phyloP scores from a whole-genome alignment of 2,797 vertebrate species.

The Xenops minutus region DNA sequence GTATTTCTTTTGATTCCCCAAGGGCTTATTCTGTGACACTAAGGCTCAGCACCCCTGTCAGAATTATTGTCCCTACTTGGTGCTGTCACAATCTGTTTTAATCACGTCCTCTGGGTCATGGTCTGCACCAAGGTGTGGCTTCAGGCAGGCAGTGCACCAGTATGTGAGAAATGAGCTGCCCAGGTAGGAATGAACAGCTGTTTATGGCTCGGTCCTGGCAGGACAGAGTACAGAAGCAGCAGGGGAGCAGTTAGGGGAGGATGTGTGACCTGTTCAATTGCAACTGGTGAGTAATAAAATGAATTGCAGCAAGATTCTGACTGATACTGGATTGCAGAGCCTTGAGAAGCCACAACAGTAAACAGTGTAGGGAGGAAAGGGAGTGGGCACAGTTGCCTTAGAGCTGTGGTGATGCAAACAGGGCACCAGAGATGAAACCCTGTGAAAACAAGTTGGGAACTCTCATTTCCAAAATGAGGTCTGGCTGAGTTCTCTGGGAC shows the following conservation, averaged over 20 bases:
- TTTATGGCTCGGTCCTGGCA: background rate
- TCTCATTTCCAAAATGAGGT: accelerated
- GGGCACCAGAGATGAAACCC: background rate
- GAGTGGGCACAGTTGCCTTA: background rate
- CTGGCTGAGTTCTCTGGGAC: background rate
- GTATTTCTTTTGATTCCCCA: background rate
- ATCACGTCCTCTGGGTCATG: background rate
- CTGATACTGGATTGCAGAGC: background rate
- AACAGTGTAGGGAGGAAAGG: background rate
- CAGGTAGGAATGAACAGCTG: background rate
- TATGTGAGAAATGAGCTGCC: background rate
- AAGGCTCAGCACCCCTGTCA: background rate
- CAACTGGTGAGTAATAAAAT: background rate
- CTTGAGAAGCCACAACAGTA: background rate
- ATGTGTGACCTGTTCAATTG: background rate
- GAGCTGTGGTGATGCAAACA: background rate
- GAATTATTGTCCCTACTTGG: background rate
- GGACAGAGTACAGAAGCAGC: background rate
- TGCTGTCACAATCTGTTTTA: background rate
- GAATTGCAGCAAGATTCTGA: background rate
- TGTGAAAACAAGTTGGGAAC: background rate
- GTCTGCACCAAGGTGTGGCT: background rate
- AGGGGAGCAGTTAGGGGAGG: background rate
- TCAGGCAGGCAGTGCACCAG: background rate
- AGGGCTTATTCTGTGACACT: background rate